Conservation (phyloP, 1,140 invertebrate genomes). For the Drosophila simulans region DNA sequence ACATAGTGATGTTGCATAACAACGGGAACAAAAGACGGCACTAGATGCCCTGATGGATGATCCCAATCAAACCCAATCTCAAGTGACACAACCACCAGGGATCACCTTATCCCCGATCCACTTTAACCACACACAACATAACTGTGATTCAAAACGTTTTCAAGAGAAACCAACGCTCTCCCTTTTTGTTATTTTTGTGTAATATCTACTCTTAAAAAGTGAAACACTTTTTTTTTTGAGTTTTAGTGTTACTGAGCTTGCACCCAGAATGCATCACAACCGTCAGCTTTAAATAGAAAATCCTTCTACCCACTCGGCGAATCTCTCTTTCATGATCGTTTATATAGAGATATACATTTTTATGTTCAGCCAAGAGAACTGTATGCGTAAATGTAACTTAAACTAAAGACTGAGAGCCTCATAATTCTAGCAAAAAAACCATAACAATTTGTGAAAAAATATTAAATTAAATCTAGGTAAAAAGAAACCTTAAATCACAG, state of each 20-base stretch:
- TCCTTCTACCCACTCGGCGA: slow-evolving; percentile 15
- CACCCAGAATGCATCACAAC: slow-evolving; percentile 36
- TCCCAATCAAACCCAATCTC: background rate
- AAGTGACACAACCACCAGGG: slow-evolving; percentile 1
- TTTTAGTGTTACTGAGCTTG: slow-evolving; percentile 17
- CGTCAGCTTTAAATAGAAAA: slow-evolving; percentile 48
- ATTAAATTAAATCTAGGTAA: too few relatives aligned
- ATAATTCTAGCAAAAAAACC: slow-evolving; percentile 8
- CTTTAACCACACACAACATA: slow-evolving; percentile 67
- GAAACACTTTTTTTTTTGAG: slow-evolving; percentile 5
- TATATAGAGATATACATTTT: slow-evolving; percentile 1
- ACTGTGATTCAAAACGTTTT: slow-evolving; percentile 79
- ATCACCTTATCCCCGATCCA: slow-evolving; percentile 23
- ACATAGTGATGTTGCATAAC: slow-evolving; percentile 85
- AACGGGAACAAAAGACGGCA: slow-evolving; percentile 58
- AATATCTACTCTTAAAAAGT: background rate
- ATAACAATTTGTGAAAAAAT: background rate
- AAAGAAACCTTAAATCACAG: background rate
- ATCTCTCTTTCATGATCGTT: slow-evolving; percentile 22
- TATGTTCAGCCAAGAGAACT: slow-evolving; percentile 28
- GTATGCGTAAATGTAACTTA: slow-evolving; percentile 27
- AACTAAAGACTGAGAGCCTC: slow-evolving; percentile 49
- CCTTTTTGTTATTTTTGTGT: slow-evolving; percentile 21
- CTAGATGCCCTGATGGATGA: slow-evolving; percentile 15
- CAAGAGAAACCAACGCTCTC: slow-evolving; percentile 37